These are phyloP conservation scores for Limanda limanda DNA, from an alignment of 2,113 vertebrate species.

Conservation along the genomic window DNA sequence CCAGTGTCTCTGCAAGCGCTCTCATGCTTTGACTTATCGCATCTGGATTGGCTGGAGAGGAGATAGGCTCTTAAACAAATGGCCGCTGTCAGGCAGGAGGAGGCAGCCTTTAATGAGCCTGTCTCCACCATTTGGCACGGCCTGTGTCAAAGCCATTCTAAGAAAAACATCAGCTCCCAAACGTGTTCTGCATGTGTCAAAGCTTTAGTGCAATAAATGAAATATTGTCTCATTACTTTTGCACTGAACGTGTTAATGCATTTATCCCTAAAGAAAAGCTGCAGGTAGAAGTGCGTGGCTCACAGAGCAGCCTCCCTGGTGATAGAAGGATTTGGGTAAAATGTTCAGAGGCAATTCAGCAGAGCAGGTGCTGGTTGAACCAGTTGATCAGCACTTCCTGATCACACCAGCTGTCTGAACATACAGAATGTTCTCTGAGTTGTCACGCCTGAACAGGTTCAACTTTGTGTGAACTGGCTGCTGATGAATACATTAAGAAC, in stretches of 20 bases:
- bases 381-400: neutral
- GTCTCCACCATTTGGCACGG: conserved; percentile 51
- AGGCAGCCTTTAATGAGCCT: conserved; percentile 68
- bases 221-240: conserved; percentile 4
- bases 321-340: neutral
- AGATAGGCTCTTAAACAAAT: conserved; percentile 62
- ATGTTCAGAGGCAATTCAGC: neutral
- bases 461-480: conserved; percentile 1
- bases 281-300: neutral
- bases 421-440: neutral
- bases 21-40: conserved; percentile 41
- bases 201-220: conserved; percentile 13
- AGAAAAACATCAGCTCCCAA: neutral
- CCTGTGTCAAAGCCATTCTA: conserved; percentile 31
- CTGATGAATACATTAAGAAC: conserved; percentile 4
- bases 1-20: conserved; percentile 49
- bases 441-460: conserved; percentile 25
- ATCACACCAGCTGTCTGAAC: neutral
- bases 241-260: neutral
- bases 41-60: conserved; percentile 52
- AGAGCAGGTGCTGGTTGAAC: neutral
- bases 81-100: conserved; percentile 53
- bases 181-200: conserved; percentile 1
- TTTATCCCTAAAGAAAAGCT: neutral
- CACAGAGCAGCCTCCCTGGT: neutral